These are phyloP conservation scores for Zaprionus lachaisei DNA, from an alignment of 1,140 invertebrate species.

Conservation along the genomic window DNA sequence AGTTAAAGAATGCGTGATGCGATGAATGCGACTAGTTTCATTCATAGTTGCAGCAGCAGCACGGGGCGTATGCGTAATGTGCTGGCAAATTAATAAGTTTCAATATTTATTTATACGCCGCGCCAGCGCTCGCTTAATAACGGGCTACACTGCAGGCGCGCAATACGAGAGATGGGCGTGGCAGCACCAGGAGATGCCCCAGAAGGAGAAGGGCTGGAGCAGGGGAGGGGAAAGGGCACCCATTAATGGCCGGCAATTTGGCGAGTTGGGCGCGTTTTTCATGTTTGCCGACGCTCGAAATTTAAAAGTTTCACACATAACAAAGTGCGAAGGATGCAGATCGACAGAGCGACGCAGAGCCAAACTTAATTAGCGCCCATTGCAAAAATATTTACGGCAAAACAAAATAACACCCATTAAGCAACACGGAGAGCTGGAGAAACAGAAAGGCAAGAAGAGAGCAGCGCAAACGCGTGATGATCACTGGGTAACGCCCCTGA, in stretches of 20 bases:
- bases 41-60: constrained; percentile 11
- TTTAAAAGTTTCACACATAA: constrained; percentile 83
- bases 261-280: constrained; percentile 56
- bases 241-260: constrained; percentile 77
- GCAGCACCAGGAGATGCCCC: neutral
- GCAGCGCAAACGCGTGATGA: constrained; percentile 83
- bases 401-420: constrained; percentile 84
- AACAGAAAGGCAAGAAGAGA: constrained; percentile 27
- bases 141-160: neutral
- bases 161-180: neutral
- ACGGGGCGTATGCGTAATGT: constrained; percentile 28
- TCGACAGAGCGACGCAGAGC: constrained; percentile 52
- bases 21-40: constrained; percentile 18
- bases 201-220: neutral
- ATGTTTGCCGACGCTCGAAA: constrained; percentile 75
- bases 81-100: constrained; percentile 29
- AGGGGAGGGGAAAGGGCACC: neutral
- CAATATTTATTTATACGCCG: constrained; percentile 36
- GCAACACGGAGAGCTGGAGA: constrained; percentile 26
- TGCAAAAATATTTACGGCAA: constrained; percentile 83
- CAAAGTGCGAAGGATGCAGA: constrained; percentile 80
- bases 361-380: constrained; percentile 83
- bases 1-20: constrained; percentile 7
- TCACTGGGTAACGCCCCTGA: constrained; percentile 82
- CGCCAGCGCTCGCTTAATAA: neutral